These are phyloP conservation scores for Crematogaster levior DNA, from an alignment of 2,888 invertebrate species.

Conservation along the genomic window DNA sequence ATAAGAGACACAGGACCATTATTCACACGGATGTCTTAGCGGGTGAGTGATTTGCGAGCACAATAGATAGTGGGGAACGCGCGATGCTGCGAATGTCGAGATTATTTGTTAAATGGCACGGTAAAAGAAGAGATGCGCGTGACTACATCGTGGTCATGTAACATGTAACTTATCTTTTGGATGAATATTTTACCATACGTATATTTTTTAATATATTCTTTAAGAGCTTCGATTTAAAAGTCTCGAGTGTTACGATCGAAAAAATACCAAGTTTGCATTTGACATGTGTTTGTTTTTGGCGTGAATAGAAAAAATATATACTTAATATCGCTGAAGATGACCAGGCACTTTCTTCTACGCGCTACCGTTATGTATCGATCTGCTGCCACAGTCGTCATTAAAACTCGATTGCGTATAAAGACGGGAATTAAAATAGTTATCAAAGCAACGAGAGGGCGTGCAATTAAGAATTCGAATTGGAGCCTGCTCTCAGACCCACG, in stretches of 20 bases:
- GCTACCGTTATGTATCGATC: background rate
- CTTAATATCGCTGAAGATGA: background rate
- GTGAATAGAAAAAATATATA: background rate
- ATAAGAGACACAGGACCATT: conserved; percentile 62
- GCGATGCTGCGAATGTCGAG: conserved; percentile 15
- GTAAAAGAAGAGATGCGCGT: conserved; percentile 3
- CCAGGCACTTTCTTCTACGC: background rate
- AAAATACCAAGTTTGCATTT: background rate
- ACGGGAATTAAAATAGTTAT: conserved; percentile 39
- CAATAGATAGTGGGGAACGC: conserved; percentile 20
- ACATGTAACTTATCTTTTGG: background rate
- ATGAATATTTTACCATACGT: conserved; percentile 5
- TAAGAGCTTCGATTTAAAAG: background rate
- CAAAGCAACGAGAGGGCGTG: conserved; percentile 20
- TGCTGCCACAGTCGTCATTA: background rate
- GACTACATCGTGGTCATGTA: background rate
- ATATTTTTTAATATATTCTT: background rate
- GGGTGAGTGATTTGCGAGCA: conserved; percentile 55
- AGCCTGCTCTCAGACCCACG: background rate
- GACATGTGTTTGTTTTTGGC: background rate
- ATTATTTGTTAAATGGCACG: conserved; percentile 43
- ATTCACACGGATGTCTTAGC: conserved; percentile 62
- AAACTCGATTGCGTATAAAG: conserved; percentile 6
- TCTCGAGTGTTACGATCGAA: background rate
- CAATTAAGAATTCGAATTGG: conserved; percentile 51